Evolutionary conservation across 2,888 invertebrate species (phyloP).

Genomic region (Hipparchia sbordonii): DNA sequence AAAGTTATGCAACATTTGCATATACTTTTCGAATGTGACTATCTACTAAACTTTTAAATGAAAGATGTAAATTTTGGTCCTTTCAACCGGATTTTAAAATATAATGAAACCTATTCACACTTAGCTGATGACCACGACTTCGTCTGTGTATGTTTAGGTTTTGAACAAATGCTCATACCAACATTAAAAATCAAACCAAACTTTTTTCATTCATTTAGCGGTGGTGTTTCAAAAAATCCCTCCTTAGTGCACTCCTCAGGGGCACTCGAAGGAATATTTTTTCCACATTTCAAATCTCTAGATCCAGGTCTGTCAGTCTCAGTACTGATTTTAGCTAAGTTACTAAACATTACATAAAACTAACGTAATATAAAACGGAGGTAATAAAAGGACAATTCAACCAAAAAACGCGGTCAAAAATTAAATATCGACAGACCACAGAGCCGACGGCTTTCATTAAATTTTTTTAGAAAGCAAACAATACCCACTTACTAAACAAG

Average conservation of each 20-base stretch:
- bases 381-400: slow-evolving; percentile 31
- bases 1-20: slow-evolving; percentile 39
- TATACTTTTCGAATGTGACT: slow-evolving; percentile 6
- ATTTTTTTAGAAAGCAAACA: slow-evolving; percentile 38
- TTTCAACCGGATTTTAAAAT: slow-evolving; percentile 5
- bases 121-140: not conserved
- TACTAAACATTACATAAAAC: slow-evolving; percentile 27
- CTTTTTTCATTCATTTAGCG: no score
- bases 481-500: slow-evolving; percentile 38
- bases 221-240: no score
- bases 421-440: slow-evolving; percentile 12
- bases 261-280: no score
- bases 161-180: no score
- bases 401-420: slow-evolving; percentile 14
- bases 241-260: no score
- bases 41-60: not conserved
- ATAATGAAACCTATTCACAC: not conserved
- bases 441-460: slow-evolving; percentile 29
- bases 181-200: no score
- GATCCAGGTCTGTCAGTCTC: no score
- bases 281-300: no score
- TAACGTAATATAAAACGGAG: not conserved
- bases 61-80: slow-evolving; percentile 1
- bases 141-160: no score
- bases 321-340: not conserved